Base-by-base conservation (phyloP, 2,113 vertebrate genomes). In the Probosciger aterrimus region DNA sequence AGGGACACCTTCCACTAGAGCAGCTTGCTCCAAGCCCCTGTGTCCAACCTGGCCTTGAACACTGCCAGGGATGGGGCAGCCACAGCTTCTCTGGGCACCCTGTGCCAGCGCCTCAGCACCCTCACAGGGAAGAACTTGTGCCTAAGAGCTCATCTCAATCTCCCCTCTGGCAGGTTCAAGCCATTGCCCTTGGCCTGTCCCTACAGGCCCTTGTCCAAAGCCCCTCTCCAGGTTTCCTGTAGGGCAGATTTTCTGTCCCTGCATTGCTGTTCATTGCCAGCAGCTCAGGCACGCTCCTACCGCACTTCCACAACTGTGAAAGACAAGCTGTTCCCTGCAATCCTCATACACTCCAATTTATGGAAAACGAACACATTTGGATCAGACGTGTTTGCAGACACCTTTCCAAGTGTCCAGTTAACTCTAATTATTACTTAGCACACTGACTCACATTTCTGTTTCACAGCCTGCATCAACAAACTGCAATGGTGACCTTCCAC, bases 261-360 rank as follows among this genome's bases (percentile, higher is more conserved):
- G 20, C 62, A 2, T 9, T 3, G 6, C 35, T 63, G 1, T 22
- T 24, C 39, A 5, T 6, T 1, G 0, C 67, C 81, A n/a, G 46
- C 67, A 43, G 37, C 59, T 4, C 43, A 13, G 43, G 37, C 53
- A 30, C 0, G 0, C 7, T 49, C n/a, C 70, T 19, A 2, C 46
- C 18, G 0, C 52, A 33, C 69, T 65, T 11, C 44, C 23, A 1
- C 19, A 12, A 2, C 80, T 33, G 60, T 1, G 0, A 33, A 9
- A 18, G 0, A 4, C 47, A 11, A 18, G 57, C 67, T 69, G 75
- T 17, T 47, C 62, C 13, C 83, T 46, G 55, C 60, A 24, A 16
- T 2, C 6, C 17, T 55, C 44, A 2, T 0, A 6, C 3, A 4
- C 46, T 22, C 62, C 7, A 20, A 8, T 53, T 35, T 19, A 39